Percentiles rank a stretch among this genome's conserved stretches.
Evolutionary conservation across 2,888 invertebrate species (phyloP).

Genomic region (Hoplodrina blanda): DNA sequence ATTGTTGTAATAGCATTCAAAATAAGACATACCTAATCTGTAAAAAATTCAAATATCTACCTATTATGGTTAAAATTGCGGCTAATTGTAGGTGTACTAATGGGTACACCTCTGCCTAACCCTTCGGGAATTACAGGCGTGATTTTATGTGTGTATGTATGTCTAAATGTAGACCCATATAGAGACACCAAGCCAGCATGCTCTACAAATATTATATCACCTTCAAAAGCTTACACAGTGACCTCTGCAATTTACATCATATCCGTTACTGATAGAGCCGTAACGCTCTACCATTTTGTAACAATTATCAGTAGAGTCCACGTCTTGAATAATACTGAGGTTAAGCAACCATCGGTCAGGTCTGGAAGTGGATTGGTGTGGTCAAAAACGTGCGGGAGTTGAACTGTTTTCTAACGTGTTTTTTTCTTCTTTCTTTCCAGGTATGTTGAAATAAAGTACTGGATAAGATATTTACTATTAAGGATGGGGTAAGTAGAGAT

Average conservation of each 20-base stretch:
- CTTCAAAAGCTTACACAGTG: constrained; percentile 44
- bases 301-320: constrained; percentile 49
- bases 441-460: constrained; percentile 28
- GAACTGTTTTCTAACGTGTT: constrained; percentile 17
- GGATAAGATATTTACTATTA: neutral
- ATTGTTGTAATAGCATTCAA: no score
- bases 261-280: constrained; percentile 58
- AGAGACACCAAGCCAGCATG: no score
- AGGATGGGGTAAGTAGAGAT: constrained; percentile 10
- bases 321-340: constrained; percentile 49
- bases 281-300: constrained; percentile 49
- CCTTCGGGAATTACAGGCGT: no score
- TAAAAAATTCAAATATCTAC: no score
- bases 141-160: no score
- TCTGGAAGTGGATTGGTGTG: constrained; percentile 17
- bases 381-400: constrained; percentile 25
- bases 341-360: constrained; percentile 38
- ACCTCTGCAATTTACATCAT: constrained; percentile 56
- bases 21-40: no score
- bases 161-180: no score
- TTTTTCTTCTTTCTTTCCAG: constrained; percentile 33
- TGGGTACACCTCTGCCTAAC: no score
- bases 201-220: constrained; percentile 35
- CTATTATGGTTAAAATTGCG: no score
- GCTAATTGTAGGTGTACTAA: no score